Evolutionary conservation across 1,140 invertebrate genomes (phyloP), one percentile per base, ranked within the genome.

Genomic region (Drosophila lini): DNA sequence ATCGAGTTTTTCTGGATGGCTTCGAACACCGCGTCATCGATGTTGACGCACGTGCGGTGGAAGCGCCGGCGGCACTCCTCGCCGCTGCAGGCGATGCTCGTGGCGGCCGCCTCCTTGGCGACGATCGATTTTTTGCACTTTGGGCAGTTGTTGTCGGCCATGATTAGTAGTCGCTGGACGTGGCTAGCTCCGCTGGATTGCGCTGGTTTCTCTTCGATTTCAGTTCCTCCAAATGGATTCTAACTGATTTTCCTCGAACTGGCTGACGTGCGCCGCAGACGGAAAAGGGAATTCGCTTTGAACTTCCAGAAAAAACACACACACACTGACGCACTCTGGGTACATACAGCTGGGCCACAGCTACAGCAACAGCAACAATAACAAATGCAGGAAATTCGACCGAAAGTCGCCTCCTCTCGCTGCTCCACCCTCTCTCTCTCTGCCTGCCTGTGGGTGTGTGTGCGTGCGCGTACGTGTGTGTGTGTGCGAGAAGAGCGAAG

Each of bases 41-140:
- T 91, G 36, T 91, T 91, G 13, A 91, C 90, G 61, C 90, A 91
- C 19, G 84, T 78, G 47, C 90, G 90, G 53, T 91, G 90, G 69
- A 78, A 91, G 64, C 91, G 88, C 58, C 90, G 88, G n/a, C 86
- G 81, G 64, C 90, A 91, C 50, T 91, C 89, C 42, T 91, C 89
- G 38, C 81, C 84, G 42, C 88, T 89, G 80, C 90, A 91, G 10
- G 81, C 88, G 52, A 91, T 90, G 53, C 83, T 80, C 55, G 59
- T 61, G 38, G 83, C 52, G 58, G 90, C 90, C 64, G 83, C 83
- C 71, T 91, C 90, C 73, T 91, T 91, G 42, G 86, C 61, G 70
- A 69, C 88, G 62, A 91, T 91, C 77, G 83, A 85, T 83, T 91
- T 91, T 74, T 91, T 91, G 81, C 90, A 91, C 77, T 91, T 91